These are phyloP conservation scores for Drosophila leontia DNA, from an alignment of 1,140 invertebrate species.

Conservation along the genomic window DNA sequence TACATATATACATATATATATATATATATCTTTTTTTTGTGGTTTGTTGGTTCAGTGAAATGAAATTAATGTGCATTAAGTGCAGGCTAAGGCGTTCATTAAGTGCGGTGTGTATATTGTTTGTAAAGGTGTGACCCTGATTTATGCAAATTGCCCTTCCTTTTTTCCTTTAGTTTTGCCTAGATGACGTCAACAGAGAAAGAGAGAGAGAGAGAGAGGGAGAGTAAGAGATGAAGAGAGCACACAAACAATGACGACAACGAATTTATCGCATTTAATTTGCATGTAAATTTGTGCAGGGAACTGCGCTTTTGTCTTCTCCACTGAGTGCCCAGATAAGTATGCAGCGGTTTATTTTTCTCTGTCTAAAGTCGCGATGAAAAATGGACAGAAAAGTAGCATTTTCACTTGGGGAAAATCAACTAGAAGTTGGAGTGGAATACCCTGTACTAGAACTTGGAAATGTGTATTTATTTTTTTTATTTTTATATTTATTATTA, in stretches of 20 bases:
- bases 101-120: not conserved
- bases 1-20: not conserved
- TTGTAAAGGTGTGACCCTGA: conserved; percentile 49
- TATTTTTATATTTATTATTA: no score
- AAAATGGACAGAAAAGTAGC: conserved; percentile 28
- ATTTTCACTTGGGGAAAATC: conserved; percentile 1
- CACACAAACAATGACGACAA: conserved; percentile 46
- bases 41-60: conserved; percentile 11
- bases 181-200: conserved; percentile 39
- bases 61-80: conserved; percentile 57
- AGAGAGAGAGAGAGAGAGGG: not conserved
- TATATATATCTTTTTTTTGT: not conserved
- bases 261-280: conserved; percentile 49
- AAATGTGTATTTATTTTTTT: no score
- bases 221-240: not conserved
- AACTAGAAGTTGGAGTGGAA: not conserved
- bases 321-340: conserved; percentile 39
- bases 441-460: not conserved
- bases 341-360: conserved; percentile 45
- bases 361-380: conserved; percentile 36
- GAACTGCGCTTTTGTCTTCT: conserved; percentile 47
- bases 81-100: conserved; percentile 50
- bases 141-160: conserved; percentile 62
- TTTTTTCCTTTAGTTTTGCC: not conserved
- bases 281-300: conserved; percentile 53